These are phyloP conservation scores for Macrophya alboannulata DNA, from an alignment of 2,888 invertebrate species.

Conservation along the genomic window DNA sequence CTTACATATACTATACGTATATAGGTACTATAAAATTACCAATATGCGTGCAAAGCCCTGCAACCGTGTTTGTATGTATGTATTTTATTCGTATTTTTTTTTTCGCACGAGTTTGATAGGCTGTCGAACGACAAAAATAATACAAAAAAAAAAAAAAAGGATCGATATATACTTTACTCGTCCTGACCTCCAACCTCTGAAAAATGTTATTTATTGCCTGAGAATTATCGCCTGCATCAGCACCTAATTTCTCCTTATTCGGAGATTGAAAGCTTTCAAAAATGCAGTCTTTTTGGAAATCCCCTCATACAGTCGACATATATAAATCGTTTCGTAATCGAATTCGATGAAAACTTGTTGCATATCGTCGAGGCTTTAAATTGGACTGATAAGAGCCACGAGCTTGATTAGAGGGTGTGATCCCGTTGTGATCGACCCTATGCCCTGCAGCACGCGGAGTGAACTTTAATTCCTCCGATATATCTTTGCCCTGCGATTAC, in stretches of 20 bases:
- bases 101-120: background rate
- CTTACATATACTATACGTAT: background rate
- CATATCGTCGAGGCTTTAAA: background rate
- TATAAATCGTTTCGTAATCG: background rate
- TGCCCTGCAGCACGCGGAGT: no score
- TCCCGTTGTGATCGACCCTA: no score
- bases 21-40: background rate
- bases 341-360: background rate
- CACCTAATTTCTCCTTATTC: no score
- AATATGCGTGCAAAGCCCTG: conserved; percentile 8
- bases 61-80: background rate
- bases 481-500: background rate
- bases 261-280: no score
- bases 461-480: background rate
- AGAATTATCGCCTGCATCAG: no score
- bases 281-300: no score
- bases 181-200: no score
- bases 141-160: no score
- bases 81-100: background rate
- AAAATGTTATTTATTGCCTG: no score
- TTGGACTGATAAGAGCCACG: background rate
- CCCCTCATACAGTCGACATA: no score
- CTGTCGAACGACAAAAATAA: no score
- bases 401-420: background rate
- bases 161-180: no score